These are phyloP conservation scores for Polyommatus iphigenia DNA, from an alignment of 2,888 invertebrate species.

Conservation along the genomic window DNA sequence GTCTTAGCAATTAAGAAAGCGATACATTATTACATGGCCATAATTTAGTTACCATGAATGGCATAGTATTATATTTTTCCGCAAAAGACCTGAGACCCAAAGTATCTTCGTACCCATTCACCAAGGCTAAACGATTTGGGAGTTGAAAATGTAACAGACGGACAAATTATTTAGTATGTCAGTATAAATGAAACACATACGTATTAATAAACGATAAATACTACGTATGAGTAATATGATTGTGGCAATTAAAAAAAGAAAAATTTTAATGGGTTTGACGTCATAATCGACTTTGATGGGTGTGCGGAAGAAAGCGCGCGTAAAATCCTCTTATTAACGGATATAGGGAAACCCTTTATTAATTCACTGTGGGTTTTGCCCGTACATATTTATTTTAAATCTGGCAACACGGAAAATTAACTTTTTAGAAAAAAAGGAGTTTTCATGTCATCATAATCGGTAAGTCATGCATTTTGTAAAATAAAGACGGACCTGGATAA, in stretches of 20 bases:
- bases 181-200: neutral
- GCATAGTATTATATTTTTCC: too few species aligned
- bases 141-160: neutral
- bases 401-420: neutral
- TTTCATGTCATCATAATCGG: neutral
- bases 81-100: too few species aligned
- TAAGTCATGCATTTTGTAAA: neutral
- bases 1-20: too few species aligned
- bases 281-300: neutral
- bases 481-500: neutral
- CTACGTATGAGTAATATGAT: neutral
- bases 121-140: too few species aligned
- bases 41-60: too few species aligned
- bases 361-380: conserved; percentile 8
- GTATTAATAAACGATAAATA: neutral
- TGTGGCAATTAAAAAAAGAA: neutral
- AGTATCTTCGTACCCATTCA: too few species aligned
- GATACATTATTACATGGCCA: too few species aligned
- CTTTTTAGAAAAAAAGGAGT: neutral
- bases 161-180: neutral
- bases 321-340: conserved; percentile 10
- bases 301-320: conserved; percentile 4
- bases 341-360: neutral
- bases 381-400: neutral
- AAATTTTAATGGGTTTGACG: neutral